Evolutionary conservation across 2,113 vertebrate species (phyloP), one percentile per base, ranked within the genome.

Genomic region (Ptychochromis oligacanthus): DNA sequence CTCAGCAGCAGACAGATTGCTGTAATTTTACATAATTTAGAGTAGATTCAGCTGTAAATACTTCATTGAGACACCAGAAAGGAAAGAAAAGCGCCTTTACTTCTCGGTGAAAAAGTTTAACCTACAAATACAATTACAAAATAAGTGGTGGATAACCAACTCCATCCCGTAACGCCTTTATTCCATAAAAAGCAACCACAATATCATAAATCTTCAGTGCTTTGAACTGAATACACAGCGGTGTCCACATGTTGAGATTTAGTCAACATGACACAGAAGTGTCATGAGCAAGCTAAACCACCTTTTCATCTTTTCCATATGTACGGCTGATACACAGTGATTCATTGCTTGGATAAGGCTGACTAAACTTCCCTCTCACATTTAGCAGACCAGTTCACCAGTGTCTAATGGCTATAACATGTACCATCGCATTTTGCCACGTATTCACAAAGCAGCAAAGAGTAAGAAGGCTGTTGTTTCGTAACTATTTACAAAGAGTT

Each of bases 291-390:
- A 49, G 65, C 65, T 55, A 28, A 87, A 75, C 81, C 80, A 40
- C 75, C 87, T 52, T 70, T 70, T 92, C 34, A 91, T 87, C 28
- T 76, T 87, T 92, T 88, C 90, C 91, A 88, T 56, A 90, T 89
- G 89, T 84, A n/a, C n/a, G 5, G 64, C 80, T n/a, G 74, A 86
- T 67, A 31, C 78, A 59, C 84, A 67, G 75, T 79, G 81, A 91
- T 82, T 85, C 83, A 84, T 5, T 75, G 76, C 82, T 78, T 83
- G 81, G 79, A 87, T 79, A 84, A 46, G 62, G 75, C 46, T 78
- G 82, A 92, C 86, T 87, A 46, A 85, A 86, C 84, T 77, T 86
- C 72, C 82, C 10, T 18, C 77, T 88, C 62, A 58, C 75, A 87
- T 81, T 43, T 62, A 84, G 61, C 62, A 57, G 79, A 79, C 36